phyloP scores from a whole-genome alignment of 2,797 vertebrate species.

The Myoxocephalus aenaeus region DNA sequence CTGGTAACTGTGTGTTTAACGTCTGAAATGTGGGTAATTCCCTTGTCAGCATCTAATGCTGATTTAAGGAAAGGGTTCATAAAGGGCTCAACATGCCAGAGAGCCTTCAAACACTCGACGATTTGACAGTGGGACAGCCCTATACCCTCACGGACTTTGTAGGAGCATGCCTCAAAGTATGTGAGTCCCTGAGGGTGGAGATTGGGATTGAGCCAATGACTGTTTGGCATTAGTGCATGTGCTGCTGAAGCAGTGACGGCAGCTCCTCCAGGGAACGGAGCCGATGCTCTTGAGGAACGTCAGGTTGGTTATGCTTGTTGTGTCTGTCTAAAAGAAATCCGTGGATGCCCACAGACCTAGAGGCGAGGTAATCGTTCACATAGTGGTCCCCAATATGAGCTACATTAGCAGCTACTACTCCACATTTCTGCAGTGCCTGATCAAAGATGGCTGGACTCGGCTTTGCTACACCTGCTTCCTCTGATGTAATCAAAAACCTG shows the following conservation, averaged over 20 bases:
- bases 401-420: conserved; percentile 69
- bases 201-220: neutral
- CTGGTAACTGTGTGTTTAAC: too few relatives aligned
- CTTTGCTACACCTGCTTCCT: conserved; percentile 87
- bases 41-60: too few relatives aligned
- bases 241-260: conserved; percentile 69
- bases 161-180: too few relatives aligned
- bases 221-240: conserved; percentile 47
- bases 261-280: conserved; percentile 81
- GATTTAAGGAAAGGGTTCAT: too few relatives aligned
- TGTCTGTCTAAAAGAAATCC: conserved; percentile 85
- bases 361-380: conserved; percentile 87
- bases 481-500: conserved; percentile 91
- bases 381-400: conserved; percentile 92
- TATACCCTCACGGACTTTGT: too few relatives aligned
- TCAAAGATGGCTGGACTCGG: conserved; percentile 88
- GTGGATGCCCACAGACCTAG: conserved; percentile 88
- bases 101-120: too few relatives aligned
- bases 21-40: too few relatives aligned
- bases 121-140: too few relatives aligned
- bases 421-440: conserved; percentile 83
- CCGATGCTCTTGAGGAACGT: conserved; percentile 75
- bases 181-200: too few relatives aligned
- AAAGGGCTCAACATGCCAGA: too few relatives aligned
- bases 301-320: conserved; percentile 41